phyloP scores from a whole-genome alignment of 2,113 vertebrate genomes.

The Caranx ignobilis region DNA sequence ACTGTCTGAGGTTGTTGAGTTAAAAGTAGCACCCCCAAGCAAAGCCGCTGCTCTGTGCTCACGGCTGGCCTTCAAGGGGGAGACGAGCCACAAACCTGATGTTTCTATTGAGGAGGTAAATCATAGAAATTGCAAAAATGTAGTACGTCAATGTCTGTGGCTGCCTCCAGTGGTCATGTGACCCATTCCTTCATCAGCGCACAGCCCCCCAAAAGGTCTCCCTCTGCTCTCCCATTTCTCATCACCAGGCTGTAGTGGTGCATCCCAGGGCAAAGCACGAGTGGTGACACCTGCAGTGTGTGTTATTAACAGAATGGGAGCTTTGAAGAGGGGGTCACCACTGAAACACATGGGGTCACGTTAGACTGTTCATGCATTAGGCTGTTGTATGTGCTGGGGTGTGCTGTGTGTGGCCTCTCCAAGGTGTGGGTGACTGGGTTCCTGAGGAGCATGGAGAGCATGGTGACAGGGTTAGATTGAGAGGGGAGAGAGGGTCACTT shows the following conservation, averaged over 20 bases:
- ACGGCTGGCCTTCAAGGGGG: not conserved
- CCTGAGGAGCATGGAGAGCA: constrained; percentile 60
- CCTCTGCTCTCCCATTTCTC: not conserved
- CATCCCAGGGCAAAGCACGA: constrained; percentile 16
- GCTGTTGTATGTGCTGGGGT: constrained; percentile 9
- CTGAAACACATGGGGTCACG: constrained; percentile 57
- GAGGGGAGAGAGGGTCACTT: constrained; percentile 33
- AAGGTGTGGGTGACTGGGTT: constrained; percentile 68
- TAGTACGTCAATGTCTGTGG: not conserved
- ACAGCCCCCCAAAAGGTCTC: not conserved
- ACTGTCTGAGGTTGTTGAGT: not conserved
- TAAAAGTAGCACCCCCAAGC: not conserved
- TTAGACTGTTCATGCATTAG: constrained; percentile 65
- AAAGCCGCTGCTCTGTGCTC: not conserved
- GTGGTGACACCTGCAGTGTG: constrained; percentile 30
- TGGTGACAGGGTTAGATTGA: constrained; percentile 56
- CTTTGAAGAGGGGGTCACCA: constrained; percentile 62
- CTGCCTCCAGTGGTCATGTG: constrained; percentile 1
- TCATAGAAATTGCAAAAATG: not conserved
- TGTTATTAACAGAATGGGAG: constrained; percentile 60
- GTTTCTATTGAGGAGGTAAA: too few relatives aligned
- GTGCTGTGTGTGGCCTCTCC: constrained; percentile 52
- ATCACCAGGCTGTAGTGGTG: not conserved
- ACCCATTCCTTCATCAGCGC: not conserved
- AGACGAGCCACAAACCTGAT: not conserved